Percentiles rank a stretch among this genome's conserved stretches.
Conservation (phyloP, 2,113 vertebrate species). For the Sylvia atricapilla region DNA sequence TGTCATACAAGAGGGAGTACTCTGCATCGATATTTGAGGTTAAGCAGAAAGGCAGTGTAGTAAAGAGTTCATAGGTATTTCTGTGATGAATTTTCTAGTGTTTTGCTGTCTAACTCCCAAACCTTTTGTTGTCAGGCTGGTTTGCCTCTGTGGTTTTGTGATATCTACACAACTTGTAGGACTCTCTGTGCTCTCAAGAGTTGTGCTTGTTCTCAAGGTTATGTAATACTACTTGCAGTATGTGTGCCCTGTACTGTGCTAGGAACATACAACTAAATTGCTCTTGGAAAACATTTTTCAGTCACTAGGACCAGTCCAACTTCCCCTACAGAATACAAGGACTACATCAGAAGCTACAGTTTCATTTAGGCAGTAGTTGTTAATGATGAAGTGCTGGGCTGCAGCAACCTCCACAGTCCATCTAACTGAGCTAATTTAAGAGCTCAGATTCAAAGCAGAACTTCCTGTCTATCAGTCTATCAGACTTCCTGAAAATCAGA, state of each 20-base stretch:
- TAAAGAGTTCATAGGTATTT: background rate
- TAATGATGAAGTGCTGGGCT: background rate
- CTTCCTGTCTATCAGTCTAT: background rate
- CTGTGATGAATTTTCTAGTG: background rate
- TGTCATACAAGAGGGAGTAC: background rate
- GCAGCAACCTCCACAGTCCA: background rate
- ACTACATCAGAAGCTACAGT: background rate
- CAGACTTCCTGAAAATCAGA: background rate
- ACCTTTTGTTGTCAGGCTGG: background rate
- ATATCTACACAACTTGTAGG: background rate
- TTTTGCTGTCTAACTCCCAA: background rate
- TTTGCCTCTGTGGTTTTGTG: background rate
- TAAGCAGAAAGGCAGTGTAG: background rate
- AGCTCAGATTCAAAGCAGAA: background rate
- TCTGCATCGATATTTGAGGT: background rate
- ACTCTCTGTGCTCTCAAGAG: background rate
- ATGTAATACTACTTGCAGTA: background rate
- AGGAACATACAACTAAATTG: background rate
- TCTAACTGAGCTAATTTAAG: background rate
- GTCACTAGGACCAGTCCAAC: background rate
- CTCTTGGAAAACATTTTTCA: background rate
- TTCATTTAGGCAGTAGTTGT: background rate
- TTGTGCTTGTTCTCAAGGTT: background rate
- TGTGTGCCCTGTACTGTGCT: background rate
- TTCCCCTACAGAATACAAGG: background rate